A percentile compares a stretch with the other conserved stretches of the same genome.
Evolutionary conservation across 37 sponge, comb jelly and placozoan species (phyloP).

Genomic region (Eunapius fragilis): DNA sequence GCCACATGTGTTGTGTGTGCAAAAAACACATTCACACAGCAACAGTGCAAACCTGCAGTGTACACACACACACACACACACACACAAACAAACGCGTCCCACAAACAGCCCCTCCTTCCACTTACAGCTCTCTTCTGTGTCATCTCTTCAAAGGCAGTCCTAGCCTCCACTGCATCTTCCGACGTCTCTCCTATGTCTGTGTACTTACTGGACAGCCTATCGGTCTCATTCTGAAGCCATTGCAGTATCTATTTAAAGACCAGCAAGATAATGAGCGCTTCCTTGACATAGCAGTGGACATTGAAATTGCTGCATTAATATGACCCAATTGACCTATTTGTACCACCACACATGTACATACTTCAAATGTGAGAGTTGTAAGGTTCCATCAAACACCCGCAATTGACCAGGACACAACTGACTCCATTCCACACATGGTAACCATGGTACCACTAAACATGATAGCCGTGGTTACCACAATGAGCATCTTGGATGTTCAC

Average conservation of each 20-base stretch:
- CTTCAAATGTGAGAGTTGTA: no score
- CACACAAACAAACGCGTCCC: not conserved
- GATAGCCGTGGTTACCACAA: no score
- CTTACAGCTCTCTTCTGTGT: not conserved
- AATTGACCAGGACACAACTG: no score
- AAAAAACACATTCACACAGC: not conserved
- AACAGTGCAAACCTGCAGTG: no score
- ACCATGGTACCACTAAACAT: no score
- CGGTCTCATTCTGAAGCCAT: slow-evolving; percentile 13
- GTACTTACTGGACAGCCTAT: slow-evolving; percentile 10
- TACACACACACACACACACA: not conserved
- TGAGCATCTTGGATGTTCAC: not conserved
- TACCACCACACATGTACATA: no score
- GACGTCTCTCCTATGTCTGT: slow-evolving; percentile 41
- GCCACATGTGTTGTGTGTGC: no score
- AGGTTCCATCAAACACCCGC: no score
- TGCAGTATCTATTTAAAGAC: not conserved
- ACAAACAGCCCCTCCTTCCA: not conserved
- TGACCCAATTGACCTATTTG: no score
- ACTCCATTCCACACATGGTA: no score
- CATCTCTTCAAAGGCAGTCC: slow-evolving; percentile 10
- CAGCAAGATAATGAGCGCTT: not conserved
- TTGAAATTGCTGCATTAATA: no score
- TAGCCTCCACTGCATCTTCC: not conserved
- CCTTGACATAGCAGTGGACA: not conserved